Evolutionary conservation across 1,140 invertebrate genomes (phyloP).

Genomic region (Drosophila kanapiae): DNA sequence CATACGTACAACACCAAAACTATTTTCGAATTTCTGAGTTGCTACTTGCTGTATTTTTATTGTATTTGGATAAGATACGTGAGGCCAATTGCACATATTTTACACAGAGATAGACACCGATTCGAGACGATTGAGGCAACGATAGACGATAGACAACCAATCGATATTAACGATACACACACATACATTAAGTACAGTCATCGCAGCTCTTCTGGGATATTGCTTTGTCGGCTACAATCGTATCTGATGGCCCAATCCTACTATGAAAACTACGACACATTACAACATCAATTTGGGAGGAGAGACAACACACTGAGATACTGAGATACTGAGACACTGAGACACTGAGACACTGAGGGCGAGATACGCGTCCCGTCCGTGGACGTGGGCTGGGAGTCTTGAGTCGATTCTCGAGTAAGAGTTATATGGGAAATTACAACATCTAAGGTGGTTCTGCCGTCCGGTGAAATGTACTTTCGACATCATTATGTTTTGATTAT

Average conservation of each 20-base stretch:
- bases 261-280: constrained; percentile 49
- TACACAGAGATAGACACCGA: constrained; percentile 60
- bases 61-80: constrained; percentile 37
- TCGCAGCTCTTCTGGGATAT: constrained; percentile 29
- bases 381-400: constrained; percentile 2
- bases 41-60: constrained; percentile 16
- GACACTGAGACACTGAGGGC: constrained; percentile 15
- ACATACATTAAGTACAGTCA: constrained; percentile 28
- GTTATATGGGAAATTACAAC: constrained; percentile 82
- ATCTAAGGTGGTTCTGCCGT: constrained; percentile 85
- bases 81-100: constrained; percentile 9
- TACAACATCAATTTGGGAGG: constrained; percentile 52
- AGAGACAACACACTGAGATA: constrained; percentile 13
- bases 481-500: constrained; percentile 49
- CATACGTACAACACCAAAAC: constrained; percentile 83
- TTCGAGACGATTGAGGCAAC: constrained; percentile 22
- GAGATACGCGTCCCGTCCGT: background rate
- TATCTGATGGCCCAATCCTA: constrained; percentile 34
- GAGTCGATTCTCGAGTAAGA: constrained; percentile 43
- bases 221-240: constrained; percentile 47
- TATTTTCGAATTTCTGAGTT: constrained; percentile 54
- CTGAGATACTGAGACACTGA: constrained; percentile 1
- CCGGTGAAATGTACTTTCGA: constrained; percentile 81
- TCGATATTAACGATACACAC: constrained; percentile 41
- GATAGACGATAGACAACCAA: constrained; percentile 61